Base-by-base conservation (phyloP, 1,140 invertebrate genomes). In the Lordiphosa mommai region DNA sequence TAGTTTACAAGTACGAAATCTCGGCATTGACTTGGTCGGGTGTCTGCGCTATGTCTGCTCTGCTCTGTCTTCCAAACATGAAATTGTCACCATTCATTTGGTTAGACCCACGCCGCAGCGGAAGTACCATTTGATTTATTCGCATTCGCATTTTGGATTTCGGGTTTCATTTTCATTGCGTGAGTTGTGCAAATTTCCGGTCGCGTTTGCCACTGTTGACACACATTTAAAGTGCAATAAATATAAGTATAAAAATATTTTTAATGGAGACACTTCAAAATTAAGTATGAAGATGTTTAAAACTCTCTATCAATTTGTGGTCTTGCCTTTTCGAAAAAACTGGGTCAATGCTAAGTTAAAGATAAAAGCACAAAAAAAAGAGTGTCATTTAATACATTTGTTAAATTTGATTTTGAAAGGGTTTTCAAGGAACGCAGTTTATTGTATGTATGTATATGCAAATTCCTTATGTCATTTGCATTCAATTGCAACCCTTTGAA, bases 101-200 rank as follows among this genome's bases (percentile, higher is more conserved):
- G 36, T 20, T 53, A 51, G 38, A 43, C 73, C 73, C 64, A 79
- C 73, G 52, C 65, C 23, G 29, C 58, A 79, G 40, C 73, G 73
- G 73, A 79, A 79, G 73, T 79, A 47, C 51, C 74, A 65, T 79
- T 79, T 79, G 64, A 79, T 79, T 80, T 79, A 79, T 80, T 79
- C 73, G 64, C 58, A 72, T 64, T 46, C 46, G 29, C 47, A 13
- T 60, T 63, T 47, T 14, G 41, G 30, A 34, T 40, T 33, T 36
- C 33, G 38, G 29, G 16, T n/a, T 58, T 23, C 8, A 27, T 40
- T 23, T 30, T 13, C 52, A 14, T 34, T 46, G 37, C 33, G 49
- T 65, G 59, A 69, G 71, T 79, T 72, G 49, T 23, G 68, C 69
- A 65, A 60, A 68, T 79, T 79, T 79, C 73, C 73, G 74, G 74